Evolutionary conservation across 2,113 vertebrate species (phyloP).

Genomic region (Ursus arctos): DNA sequence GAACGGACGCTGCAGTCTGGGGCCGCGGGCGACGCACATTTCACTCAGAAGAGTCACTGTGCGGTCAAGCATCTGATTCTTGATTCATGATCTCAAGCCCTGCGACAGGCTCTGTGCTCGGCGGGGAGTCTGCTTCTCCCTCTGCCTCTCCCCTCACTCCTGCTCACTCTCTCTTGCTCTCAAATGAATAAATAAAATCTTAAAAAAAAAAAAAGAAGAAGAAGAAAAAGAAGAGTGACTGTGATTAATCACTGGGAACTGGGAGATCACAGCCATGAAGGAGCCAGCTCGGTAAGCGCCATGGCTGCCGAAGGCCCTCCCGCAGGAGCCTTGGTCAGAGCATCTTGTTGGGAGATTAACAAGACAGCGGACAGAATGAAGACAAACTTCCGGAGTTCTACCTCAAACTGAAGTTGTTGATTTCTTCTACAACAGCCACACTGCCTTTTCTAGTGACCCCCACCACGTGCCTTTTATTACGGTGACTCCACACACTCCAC

Average conservation of each 20-base stretch:
- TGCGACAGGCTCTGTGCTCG: neutral
- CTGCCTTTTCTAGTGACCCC: neutral
- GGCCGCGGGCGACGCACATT: rapidly evolving
- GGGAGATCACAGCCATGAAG: neutral
- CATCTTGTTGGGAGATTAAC: rapidly evolving
- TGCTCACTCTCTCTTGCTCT: too few species aligned
- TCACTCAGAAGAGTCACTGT: too few species aligned
- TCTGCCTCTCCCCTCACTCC: too few species aligned
- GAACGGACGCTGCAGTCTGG: rapidly evolving
- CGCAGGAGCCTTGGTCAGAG: rapidly evolving
- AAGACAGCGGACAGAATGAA: neutral
- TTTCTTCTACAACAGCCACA: neutral
- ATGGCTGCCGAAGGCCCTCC: neutral
- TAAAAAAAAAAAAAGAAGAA: neutral
- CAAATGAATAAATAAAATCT: neutral
- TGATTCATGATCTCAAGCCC: neutral
- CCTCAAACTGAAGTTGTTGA: neutral
- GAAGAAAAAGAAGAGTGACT: too few species aligned
- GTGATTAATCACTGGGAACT: neutral
- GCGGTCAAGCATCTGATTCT: neutral
- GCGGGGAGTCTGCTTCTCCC: too few species aligned
- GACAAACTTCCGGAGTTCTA: neutral
- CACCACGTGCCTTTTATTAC: rapidly evolving
- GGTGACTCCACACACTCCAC: neutral
- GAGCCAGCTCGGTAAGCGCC: rapidly evolving